A percentile compares a stretch with the other conserved stretches of the same genome.
Evolutionary conservation across 2,888 invertebrate species (phyloP).

Genomic region (Eupeodes luniger): DNA sequence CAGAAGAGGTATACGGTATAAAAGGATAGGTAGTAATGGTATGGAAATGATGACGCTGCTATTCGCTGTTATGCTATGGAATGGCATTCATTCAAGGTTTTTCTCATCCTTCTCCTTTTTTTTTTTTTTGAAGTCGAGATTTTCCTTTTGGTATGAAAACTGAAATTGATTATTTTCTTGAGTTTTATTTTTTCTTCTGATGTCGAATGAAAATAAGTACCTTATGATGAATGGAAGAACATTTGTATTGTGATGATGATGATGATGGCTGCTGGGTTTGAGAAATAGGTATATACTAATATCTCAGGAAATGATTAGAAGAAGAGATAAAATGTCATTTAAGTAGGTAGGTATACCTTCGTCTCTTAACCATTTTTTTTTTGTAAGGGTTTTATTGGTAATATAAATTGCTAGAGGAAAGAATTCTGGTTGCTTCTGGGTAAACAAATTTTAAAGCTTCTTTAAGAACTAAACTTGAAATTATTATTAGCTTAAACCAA

Average conservation of each 20-base stretch:
- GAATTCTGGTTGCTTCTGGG: too few relatives aligned
- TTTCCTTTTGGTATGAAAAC: slow-evolving; percentile 5
- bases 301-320: slow-evolving; percentile 23
- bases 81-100: slow-evolving; percentile 66
- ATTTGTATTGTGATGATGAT: slow-evolving; percentile 34
- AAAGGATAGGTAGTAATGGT: not conserved
- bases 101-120: slow-evolving; percentile 11
- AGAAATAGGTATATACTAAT: not conserved
- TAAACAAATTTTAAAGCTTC: too few relatives aligned
- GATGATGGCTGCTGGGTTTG: slow-evolving; percentile 24
- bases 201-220: not conserved
- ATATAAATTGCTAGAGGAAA: not conserved
- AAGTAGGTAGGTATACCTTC: not conserved
- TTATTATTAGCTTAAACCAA: too few relatives aligned
- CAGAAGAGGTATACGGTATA: not conserved
- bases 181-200: not conserved
- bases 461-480: too few relatives aligned
- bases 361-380: not conserved
- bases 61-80: slow-evolving; percentile 8
- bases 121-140: not conserved
- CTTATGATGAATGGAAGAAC: slow-evolving; percentile 22
- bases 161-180: slow-evolving; percentile 52
- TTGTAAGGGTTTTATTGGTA: not conserved
- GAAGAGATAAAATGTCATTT: slow-evolving; percentile 6
- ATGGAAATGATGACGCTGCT: slow-evolving; percentile 46